A percentile compares a stretch with the other conserved stretches of the same genome.
phyloP scores from a whole-genome alignment of 2,113 vertebrate species.

The Astur gentilis region DNA sequence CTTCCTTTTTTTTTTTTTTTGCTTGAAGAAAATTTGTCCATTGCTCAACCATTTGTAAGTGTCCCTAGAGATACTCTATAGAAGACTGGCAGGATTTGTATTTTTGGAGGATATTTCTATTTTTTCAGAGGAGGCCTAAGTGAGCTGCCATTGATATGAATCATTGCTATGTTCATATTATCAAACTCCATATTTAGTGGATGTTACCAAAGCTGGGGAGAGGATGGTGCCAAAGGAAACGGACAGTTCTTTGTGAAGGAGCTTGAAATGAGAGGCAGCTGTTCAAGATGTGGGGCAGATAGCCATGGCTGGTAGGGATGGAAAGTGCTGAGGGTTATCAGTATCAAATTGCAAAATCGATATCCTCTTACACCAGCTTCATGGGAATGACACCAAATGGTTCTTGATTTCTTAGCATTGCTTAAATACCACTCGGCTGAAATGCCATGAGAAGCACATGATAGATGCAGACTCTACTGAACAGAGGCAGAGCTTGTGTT shows the following conservation, averaged over 20 bases:
- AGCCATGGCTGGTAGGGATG: not conserved
- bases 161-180: not conserved
- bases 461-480: not conserved
- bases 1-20: not conserved
- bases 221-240: not conserved
- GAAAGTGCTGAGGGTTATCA: not conserved
- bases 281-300: not conserved
- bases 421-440: conserved; percentile 21
- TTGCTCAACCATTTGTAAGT: not conserved
- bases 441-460: not conserved
- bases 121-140: not conserved
- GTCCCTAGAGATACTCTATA: not conserved
- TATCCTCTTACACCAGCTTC: conserved; percentile 31
- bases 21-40: not conserved
- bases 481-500: not conserved
- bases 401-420: conserved; percentile 29
- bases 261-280: not conserved
- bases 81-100: not conserved
- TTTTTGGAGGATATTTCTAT: not conserved
- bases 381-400: conserved; percentile 9
- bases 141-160: not conserved
- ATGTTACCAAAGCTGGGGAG: not conserved
- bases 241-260: not conserved
- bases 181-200: not conserved
- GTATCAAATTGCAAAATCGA: conserved; percentile 42